Percentiles rank a stretch among this genome's conserved stretches.
Conservation (phyloP, 2,113 vertebrate genomes). For the Burhinus oedicnemus region DNA sequence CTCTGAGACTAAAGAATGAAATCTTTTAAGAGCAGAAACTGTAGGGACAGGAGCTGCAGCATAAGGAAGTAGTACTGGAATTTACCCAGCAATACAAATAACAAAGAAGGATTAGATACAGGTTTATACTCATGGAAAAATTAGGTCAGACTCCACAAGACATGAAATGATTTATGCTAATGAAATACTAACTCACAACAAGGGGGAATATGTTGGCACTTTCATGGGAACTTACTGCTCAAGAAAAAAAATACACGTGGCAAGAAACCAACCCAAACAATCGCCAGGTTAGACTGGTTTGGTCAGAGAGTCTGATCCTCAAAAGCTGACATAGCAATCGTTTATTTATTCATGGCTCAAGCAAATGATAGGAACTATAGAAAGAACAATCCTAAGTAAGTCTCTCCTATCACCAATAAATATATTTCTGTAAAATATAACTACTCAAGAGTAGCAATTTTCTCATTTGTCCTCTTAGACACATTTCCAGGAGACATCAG, state of each 20-base stretch:
- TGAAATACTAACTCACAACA: not conserved
- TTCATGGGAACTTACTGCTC: slow-evolving; percentile 24
- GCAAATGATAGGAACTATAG: not conserved
- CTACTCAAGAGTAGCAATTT: not conserved
- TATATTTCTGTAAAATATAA: not conserved
- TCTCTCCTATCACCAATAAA: not conserved
- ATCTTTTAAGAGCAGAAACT: not conserved
- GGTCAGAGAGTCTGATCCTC: not conserved
- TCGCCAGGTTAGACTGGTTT: slow-evolving; percentile 31
- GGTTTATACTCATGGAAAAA: not conserved
- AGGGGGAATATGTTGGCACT: not conserved
- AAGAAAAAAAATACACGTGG: not conserved
- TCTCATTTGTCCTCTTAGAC: not conserved
- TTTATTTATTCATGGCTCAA: not conserved
- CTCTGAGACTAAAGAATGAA: not conserved
- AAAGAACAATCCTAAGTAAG: not conserved
- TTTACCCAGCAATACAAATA: not conserved
- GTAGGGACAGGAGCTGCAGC: not conserved
- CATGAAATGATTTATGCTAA: not conserved
- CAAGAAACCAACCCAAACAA: slow-evolving; percentile 36
- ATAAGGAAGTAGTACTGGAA: not conserved
- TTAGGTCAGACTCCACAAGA: not conserved
- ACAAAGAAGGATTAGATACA: not conserved
- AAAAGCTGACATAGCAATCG: not conserved
- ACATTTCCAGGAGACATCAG: not conserved